Conservation (phyloP, 2,888 invertebrate genomes). For the Sminthurinus aureus region DNA sequence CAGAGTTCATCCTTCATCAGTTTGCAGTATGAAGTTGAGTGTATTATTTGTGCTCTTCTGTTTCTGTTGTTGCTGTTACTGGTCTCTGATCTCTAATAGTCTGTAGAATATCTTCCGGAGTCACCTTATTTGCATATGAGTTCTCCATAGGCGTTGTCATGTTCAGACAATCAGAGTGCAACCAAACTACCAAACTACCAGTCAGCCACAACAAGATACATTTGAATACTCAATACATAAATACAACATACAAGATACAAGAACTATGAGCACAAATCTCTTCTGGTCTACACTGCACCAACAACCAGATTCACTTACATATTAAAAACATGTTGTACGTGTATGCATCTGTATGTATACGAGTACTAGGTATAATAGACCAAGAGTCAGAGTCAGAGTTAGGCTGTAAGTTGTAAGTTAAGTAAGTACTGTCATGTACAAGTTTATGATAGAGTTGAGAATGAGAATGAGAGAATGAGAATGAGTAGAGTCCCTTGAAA, state of each 20-base stretch:
- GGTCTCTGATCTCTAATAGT: slow-evolving; percentile 15
- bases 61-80: not conserved
- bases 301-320: not conserved
- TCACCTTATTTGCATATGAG: slow-evolving; percentile 52
- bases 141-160: slow-evolving; percentile 50
- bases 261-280: not conserved
- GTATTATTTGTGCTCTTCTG: too few relatives aligned
- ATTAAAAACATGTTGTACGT: not conserved
- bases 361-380: too few relatives aligned
- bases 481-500: slow-evolving; percentile 43
- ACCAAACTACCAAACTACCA: not conserved
- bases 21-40: too few relatives aligned
- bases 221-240: not conserved
- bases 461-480: slow-evolving; percentile 18
- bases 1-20: too few relatives aligned
- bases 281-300: too few relatives aligned
- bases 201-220: slow-evolving; percentile 17
- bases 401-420: not conserved
- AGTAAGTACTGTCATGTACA: not conserved
- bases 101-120: slow-evolving; percentile 42
- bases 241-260: not conserved
- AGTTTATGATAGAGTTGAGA: slow-evolving; percentile 32
- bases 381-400: too few relatives aligned
- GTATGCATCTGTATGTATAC: too few relatives aligned
- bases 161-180: slow-evolving; percentile 29